Conservation (phyloP, 2,797 vertebrate genomes). For the Platyrinchus mystaceus region DNA sequence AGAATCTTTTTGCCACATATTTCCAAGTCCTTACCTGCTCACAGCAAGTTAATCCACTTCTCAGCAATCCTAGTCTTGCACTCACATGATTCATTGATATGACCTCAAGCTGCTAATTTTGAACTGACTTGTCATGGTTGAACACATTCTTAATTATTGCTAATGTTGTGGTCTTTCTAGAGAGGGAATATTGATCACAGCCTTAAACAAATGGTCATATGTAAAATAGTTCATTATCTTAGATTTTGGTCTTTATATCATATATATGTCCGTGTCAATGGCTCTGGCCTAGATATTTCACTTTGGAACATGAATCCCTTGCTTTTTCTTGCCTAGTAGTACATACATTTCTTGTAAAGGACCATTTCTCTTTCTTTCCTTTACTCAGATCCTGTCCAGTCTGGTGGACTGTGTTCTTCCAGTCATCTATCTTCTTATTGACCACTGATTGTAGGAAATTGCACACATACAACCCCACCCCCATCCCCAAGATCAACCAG, state of each 20-base stretch:
- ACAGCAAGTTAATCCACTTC: neutral
- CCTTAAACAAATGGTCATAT: neutral
- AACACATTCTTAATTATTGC: neutral
- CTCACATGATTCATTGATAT: neutral
- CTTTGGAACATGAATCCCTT: neutral
- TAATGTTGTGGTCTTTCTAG: neutral
- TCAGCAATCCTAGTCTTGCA: neutral
- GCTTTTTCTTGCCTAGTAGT: neutral
- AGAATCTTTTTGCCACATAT: neutral
- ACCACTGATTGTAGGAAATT: neutral
- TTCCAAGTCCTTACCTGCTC: neutral
- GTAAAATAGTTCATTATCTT: neutral
- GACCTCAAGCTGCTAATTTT: neutral
- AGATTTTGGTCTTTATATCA: neutral
- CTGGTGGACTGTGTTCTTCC: neutral
- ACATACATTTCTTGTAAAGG: neutral
- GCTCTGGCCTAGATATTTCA: neutral
- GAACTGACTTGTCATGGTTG: neutral
- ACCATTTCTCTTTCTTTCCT: neutral
- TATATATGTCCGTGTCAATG: neutral
- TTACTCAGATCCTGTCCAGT: neutral
- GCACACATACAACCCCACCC: fast-evolving
- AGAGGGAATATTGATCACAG: neutral
- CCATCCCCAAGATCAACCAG: neutral
- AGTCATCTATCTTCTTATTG: neutral